Evolutionary conservation across 2,113 vertebrate genomes (phyloP), one percentile per base, ranked within the genome.

Genomic region (Leptodactylus fuscus): DNA sequence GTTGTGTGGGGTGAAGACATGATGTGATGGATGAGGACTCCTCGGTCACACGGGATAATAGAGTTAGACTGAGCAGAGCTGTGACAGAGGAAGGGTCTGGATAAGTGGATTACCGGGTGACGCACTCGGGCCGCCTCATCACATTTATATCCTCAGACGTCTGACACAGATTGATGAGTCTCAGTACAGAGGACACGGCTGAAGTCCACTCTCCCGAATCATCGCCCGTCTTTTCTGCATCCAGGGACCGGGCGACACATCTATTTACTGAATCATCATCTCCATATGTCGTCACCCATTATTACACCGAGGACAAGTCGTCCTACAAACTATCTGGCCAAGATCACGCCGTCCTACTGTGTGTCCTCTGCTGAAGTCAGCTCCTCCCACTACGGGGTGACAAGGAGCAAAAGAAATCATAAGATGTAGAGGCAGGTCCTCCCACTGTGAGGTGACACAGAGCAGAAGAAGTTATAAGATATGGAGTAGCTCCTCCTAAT

Each of bases 51-150:
- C 4, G 5, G 65, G 65, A 69, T 69, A 36, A 69, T 69, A 9
- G 29, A 18, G 60, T 65, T 65, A 65, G 27, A 12, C 58, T 0
- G 62, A 36, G 16, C 16, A 0, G 62, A 36, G 16, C 16, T 0
- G 65, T 69, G 60, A 65, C 60, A 16, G 6, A 3, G 58, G 15
- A 51, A 27, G 11, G n/a, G 10, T 24, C 55, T 16, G 32, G 65
- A 65, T 69, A 69, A 69, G 65, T 69, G 65, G 65, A 69, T 69
- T 69, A 69, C 16, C 27, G 5, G 15, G 5, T 69, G 65, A 69
- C 32, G 65, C 32, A 36, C 16, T 65, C 16, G 3, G 29, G 16
- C 29, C 65, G 29, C 65, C 65, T 9, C 65, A 18, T 34, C 29
- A 34, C 65, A 65, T 69, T 20, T 36, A 4, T 13, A 5, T 34